A percentile compares a stretch with the other conserved stretches of the same genome.
These are phyloP conservation scores for Drosophila infuscata DNA, from an alignment of 2,888 invertebrate species.

Conservation along the genomic window DNA sequence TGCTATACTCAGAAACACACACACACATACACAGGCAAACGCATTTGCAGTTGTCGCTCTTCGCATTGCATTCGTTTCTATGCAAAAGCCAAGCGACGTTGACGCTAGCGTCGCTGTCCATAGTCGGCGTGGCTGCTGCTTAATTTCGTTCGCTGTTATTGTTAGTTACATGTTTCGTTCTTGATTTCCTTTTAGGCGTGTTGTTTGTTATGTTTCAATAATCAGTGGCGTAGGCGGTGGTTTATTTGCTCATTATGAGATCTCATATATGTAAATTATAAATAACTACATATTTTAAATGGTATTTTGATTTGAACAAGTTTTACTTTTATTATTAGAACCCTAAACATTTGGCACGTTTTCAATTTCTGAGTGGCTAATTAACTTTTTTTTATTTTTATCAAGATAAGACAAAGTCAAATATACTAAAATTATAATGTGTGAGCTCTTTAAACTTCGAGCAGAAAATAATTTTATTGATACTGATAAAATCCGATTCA, in stretches of 20 bases:
- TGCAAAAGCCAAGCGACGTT: slow-evolving; percentile 56
- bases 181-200: slow-evolving; percentile 53
- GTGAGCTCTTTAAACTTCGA: slow-evolving; percentile 36
- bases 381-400: slow-evolving; percentile 26
- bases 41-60: slow-evolving; percentile 34
- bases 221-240: slow-evolving; percentile 46
- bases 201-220: slow-evolving; percentile 50
- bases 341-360: slow-evolving; percentile 20
- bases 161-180: slow-evolving; percentile 59
- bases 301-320: neutral
- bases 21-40: slow-evolving; percentile 7
- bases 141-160: slow-evolving; percentile 58
- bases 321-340: slow-evolving; percentile 6
- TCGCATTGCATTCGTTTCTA: slow-evolving; percentile 60
- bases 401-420: slow-evolving; percentile 53
- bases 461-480: slow-evolving; percentile 38
- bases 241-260: neutral
- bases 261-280: neutral
- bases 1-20: slow-evolving; percentile 17
- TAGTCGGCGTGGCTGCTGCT: slow-evolving; percentile 39
- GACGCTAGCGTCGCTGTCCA: slow-evolving; percentile 31
- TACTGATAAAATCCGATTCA: slow-evolving; percentile 64
- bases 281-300: neutral
- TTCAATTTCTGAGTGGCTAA: slow-evolving; percentile 37
- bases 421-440: slow-evolving; percentile 20